Conservation (phyloP, 2,113 vertebrate species). For the Ameiurus melas region DNA sequence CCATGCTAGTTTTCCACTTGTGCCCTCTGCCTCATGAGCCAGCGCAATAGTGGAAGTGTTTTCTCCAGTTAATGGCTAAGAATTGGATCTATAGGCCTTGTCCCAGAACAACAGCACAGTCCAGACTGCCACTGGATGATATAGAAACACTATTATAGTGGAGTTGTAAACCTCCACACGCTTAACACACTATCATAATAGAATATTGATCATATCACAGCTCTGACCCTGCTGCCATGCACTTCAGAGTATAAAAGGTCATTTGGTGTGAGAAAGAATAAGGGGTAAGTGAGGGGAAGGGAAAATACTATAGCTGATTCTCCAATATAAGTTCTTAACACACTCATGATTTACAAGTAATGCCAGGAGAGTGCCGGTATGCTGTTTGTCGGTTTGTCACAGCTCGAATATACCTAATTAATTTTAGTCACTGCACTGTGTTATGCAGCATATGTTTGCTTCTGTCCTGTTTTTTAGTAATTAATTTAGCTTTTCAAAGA, state of each 20-base stretch:
- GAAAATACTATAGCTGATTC: constrained; percentile 31
- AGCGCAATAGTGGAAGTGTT: constrained; percentile 18
- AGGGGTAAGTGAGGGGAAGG: constrained; percentile 47
- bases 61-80: constrained; percentile 38
- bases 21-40: constrained; percentile 28
- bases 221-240: constrained; percentile 80
- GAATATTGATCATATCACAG: constrained; percentile 95
- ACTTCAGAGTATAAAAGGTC: constrained; percentile 85
- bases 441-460: constrained; percentile 49
- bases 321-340: constrained; percentile 9
- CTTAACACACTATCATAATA: constrained; percentile 85
- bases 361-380: constrained; percentile 33
- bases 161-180: constrained; percentile 81
- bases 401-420: constrained; percentile 44
- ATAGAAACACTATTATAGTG: constrained; percentile 79
- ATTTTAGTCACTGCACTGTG: constrained; percentile 49
- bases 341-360: constrained; percentile 41
- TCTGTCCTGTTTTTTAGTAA: constrained; percentile 50
- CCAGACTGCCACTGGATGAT: constrained; percentile 75
- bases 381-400: constrained; percentile 39
- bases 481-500: constrained; percentile 52
- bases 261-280: constrained; percentile 72
- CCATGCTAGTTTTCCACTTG: constrained; percentile 13
- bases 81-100: constrained; percentile 35
- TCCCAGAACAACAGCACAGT: constrained; percentile 45